These are phyloP conservation scores for Apeira syringaria DNA, from an alignment of 2,888 invertebrate genomes.

Conservation along the genomic window DNA sequence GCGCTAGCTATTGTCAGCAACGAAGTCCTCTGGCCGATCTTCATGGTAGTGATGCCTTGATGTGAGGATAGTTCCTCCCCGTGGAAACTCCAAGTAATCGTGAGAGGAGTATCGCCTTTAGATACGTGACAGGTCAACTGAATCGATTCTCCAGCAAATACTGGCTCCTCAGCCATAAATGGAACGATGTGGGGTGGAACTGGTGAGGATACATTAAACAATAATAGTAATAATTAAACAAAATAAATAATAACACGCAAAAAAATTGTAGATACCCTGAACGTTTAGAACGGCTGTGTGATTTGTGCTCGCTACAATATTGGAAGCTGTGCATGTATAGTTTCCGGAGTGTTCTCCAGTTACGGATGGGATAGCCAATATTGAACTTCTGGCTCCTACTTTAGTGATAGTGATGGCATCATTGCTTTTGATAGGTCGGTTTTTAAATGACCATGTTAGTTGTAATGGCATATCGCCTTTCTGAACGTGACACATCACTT, in stretches of 20 bases:
- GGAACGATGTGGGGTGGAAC: constrained; percentile 86
- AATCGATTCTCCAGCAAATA: constrained; percentile 86
- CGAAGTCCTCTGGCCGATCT: constrained; percentile 85
- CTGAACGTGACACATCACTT: constrained; percentile 81
- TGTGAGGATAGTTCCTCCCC: constrained; percentile 79
- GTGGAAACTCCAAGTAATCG: constrained; percentile 90
- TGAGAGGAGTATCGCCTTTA: constrained; percentile 88
- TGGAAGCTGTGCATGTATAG: constrained; percentile 90
- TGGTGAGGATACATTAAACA: constrained; percentile 58
- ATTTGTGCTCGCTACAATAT: constrained; percentile 86
- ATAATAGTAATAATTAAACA: constrained; percentile 42
- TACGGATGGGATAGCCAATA: constrained; percentile 86
- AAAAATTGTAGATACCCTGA: constrained; percentile 81
- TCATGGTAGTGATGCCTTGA: constrained; percentile 82
- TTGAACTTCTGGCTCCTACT: constrained; percentile 84
- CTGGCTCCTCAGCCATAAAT: constrained; percentile 84
- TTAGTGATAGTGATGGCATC: constrained; percentile 79
- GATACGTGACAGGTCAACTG: constrained; percentile 85
- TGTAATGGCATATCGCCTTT: constrained; percentile 89
- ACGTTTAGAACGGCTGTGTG: constrained; percentile 86
- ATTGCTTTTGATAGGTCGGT: constrained; percentile 67
- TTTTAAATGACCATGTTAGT: constrained; percentile 88
- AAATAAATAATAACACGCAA: constrained; percentile 43
- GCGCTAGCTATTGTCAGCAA: constrained; percentile 86
- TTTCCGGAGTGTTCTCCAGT: constrained; percentile 88